A percentile compares a stretch with the other conserved stretches of the same genome.
Conservation (phyloP, 2,113 vertebrate species). For the Ptilonorhynchus violaceus region DNA sequence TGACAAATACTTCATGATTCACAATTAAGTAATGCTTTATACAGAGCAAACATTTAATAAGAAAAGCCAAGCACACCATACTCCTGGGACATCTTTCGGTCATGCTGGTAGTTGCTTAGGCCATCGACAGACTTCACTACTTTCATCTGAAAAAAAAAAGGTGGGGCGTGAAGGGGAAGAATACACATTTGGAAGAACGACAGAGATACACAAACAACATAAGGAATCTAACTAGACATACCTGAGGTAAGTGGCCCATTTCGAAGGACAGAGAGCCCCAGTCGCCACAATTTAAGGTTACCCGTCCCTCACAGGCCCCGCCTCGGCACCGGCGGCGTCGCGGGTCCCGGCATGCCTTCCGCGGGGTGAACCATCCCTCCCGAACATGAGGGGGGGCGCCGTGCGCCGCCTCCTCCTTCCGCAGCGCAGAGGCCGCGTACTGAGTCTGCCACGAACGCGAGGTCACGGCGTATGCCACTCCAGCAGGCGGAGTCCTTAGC, state of each 20-base stretch:
- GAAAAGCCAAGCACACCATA: neutral
- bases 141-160: neutral
- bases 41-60: neutral
- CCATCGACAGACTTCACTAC: neutral
- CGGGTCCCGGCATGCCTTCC: neutral
- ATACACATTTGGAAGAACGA: accelerated
- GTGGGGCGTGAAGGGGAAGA: accelerated
- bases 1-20: neutral
- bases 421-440: accelerated
- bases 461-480: accelerated
- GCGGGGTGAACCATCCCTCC: neutral
- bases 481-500: neutral
- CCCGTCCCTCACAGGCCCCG: too few species aligned
- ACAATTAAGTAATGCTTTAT: neutral
- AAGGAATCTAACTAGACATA: too few species aligned
- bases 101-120: neutral
- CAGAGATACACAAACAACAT: accelerated
- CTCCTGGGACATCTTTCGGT: neutral
- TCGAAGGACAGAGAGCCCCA: accelerated
- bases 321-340: accelerated
- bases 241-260: accelerated
- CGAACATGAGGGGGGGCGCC: accelerated
- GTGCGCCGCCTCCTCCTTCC: neutral
- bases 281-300: too few species aligned
- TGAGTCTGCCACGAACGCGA: neutral